These are phyloP conservation scores for Leucophenga varia DNA, from an alignment of 1,140 invertebrate genomes.

Conservation along the genomic window DNA sequence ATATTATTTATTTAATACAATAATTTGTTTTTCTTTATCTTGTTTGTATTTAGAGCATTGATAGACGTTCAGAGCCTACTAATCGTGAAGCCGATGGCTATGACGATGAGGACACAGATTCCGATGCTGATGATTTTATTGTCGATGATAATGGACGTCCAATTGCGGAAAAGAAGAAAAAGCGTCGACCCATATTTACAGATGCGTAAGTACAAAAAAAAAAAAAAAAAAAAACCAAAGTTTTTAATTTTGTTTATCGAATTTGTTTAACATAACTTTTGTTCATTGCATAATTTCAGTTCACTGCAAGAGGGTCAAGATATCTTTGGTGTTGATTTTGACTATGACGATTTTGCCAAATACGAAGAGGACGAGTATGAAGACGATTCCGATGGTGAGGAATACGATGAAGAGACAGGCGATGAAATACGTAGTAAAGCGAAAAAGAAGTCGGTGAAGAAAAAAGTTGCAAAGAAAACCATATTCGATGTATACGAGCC, in stretches of 20 bases:
- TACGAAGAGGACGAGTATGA: slow-evolving; percentile 87
- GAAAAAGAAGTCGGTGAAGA: slow-evolving; percentile 73
- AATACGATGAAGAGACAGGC: slow-evolving; percentile 74
- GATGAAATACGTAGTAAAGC: slow-evolving; percentile 59
- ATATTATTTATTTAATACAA: no score
- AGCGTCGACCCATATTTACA: slow-evolving; percentile 84
- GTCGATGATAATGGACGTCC: slow-evolving; percentile 95
- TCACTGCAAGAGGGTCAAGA: slow-evolving; percentile 98
- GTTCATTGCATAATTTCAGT: no score
- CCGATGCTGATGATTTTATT: slow-evolving; percentile 95
- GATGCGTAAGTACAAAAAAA: slow-evolving; percentile 72
- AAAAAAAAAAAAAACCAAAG: not conserved
- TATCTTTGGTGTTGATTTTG: slow-evolving; percentile 98
- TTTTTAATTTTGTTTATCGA: not conserved
- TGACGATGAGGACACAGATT: slow-evolving; percentile 79
- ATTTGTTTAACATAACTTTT: not conserved
- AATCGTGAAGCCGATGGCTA: slow-evolving; percentile 67
- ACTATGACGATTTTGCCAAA: slow-evolving; percentile 93
- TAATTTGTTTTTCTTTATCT: not conserved
- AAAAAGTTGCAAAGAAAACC: slow-evolving; percentile 82
- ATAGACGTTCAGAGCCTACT: slow-evolving; percentile 70
- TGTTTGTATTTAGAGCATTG: slow-evolving; percentile 70
- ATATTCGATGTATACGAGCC: slow-evolving; percentile 98
- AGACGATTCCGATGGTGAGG: slow-evolving; percentile 76
- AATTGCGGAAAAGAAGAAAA: slow-evolving; percentile 83